Evolutionary conservation across 2,888 invertebrate genomes (phyloP), one percentile per base, ranked within the genome.

Genomic region (Hydrotaea diabolus): DNA sequence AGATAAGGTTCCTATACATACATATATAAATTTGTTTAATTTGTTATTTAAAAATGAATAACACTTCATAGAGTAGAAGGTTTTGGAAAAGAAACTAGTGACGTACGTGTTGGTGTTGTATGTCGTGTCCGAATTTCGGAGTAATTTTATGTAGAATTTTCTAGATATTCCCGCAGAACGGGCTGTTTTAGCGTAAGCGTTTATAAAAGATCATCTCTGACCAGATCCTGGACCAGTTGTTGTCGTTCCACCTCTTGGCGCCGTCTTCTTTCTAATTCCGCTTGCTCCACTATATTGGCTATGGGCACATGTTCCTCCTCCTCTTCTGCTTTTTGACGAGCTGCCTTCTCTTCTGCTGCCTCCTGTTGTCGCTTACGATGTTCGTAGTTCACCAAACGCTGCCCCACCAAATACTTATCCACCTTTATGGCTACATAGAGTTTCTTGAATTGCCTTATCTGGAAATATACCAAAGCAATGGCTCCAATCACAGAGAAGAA

Each of bases 361-460:
- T 89, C 88, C 69, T 89, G 89, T 89, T 95, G 96, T 87, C 95
- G 94, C 88, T 95, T 94, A 87, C 96, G 94, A 91, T 97, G 96
- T 91, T 99, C 98, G 93, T 99, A 99, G 93, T 99, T 99, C 36
- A 99, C 99, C 87, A 99, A 94, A 87, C 98, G 94, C 89, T 98
- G 97, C 0, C 99, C 99, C 15, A 99, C 99, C 71, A 99, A 94
- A 93, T 99, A 99, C 93, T 99, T 99, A 93, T 99, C 99, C 93
- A 99, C 99, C 93, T 99, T 98, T 90, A 99, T 99, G 93, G 98
- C 98, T 91, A 99, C 98, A 92, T 99, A 99, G 19, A 99, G 93
- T 89, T 97, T 97, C 89, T 95, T 96, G 93, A 99, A 98, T 92
- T 99, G 99, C 78, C 96, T 95, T 80, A 98, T 95, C 94, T 99